These are phyloP conservation scores for Prostheceraeus crozeri DNA, from an alignment of 2,888 invertebrate species.

Conservation along the genomic window DNA sequence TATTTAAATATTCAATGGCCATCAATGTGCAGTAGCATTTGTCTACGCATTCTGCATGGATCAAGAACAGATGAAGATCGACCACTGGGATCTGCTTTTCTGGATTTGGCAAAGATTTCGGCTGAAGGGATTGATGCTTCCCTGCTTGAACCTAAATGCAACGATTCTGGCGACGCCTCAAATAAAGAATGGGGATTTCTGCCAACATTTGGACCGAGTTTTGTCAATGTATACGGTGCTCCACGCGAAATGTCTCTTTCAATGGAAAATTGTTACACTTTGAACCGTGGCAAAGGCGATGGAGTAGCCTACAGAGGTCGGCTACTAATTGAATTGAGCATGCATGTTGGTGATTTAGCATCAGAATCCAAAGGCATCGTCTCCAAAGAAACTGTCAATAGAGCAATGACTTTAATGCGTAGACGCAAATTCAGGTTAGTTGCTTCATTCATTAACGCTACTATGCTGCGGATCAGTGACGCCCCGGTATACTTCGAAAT, in stretches of 20 bases:
- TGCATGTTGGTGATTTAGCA: conserved; percentile 55
- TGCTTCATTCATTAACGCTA: conserved; percentile 57
- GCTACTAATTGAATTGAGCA: conserved; percentile 55
- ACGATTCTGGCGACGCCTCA: too few relatives aligned
- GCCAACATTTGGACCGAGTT: conserved; percentile 59
- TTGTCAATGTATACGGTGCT: conserved; percentile 58
- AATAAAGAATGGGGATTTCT: conserved; percentile 59
- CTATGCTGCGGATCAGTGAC: conserved; percentile 56
- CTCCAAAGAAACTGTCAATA: too few relatives aligned
- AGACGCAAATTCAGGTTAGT: conserved; percentile 56
- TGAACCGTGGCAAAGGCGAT: conserved; percentile 57
- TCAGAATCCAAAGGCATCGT: too few relatives aligned
- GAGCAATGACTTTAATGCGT: conserved; percentile 58
- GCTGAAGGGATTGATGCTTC: too few relatives aligned
- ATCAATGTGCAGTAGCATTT: conserved; percentile 58
- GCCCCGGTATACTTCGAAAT: conserved; percentile 59
- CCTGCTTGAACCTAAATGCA: too few relatives aligned
- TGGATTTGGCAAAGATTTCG: too few relatives aligned
- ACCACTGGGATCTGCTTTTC: too few relatives aligned
- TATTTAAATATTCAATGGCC: conserved; percentile 57
- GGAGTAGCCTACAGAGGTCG: conserved; percentile 58
- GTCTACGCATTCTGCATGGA: conserved; percentile 57
- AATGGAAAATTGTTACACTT: too few relatives aligned
- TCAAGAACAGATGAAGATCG: too few relatives aligned
- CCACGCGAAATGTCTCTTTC: too few relatives aligned